These are phyloP conservation scores for Cetonia aurata DNA, from an alignment of 2,888 invertebrate genomes.

Conservation along the genomic window DNA sequence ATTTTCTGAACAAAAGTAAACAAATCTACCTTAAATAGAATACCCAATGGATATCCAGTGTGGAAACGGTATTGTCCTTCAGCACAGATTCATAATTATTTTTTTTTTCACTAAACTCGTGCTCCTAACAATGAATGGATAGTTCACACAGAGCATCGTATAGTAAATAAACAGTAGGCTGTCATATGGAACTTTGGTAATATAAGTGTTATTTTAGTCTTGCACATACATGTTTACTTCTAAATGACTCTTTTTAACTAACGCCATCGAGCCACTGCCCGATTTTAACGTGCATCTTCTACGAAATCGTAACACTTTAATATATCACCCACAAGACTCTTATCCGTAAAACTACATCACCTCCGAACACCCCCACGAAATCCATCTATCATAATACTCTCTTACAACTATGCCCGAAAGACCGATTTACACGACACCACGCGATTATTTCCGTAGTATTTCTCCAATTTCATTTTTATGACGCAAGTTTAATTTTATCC, in stretches of 20 bases:
- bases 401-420: constrained; percentile 40
- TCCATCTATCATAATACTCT: constrained; percentile 42
- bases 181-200: constrained; percentile 56
- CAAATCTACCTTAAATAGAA: constrained; percentile 12
- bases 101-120: constrained; percentile 50
- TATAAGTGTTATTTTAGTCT: constrained; percentile 44
- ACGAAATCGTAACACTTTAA: constrained; percentile 58
- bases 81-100: constrained; percentile 25
- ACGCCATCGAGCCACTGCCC: constrained; percentile 4
- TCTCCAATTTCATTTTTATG: constrained; percentile 21
- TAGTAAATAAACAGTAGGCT: constrained; percentile 66
- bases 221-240: constrained; percentile 34
- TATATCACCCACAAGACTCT: constrained; percentile 31
- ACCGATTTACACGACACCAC: constrained; percentile 38
- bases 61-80: constrained; percentile 18
- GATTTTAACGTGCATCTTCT: constrained; percentile 42
- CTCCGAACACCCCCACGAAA: constrained; percentile 50
- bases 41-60: constrained; percentile 2
- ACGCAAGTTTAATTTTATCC: constrained; percentile 29
- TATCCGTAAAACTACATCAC: constrained; percentile 51
- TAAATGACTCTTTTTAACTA: constrained; percentile 13
- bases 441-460: constrained; percentile 10
- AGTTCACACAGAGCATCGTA: constrained; percentile 49
- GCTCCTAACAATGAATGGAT: constrained; percentile 62
- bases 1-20: constrained; percentile 17